Percentiles rank a stretch among this genome's conserved stretches.
Evolutionary conservation across 2,797 vertebrate genomes (phyloP).

Genomic region (Gallinago solitaria): DNA sequence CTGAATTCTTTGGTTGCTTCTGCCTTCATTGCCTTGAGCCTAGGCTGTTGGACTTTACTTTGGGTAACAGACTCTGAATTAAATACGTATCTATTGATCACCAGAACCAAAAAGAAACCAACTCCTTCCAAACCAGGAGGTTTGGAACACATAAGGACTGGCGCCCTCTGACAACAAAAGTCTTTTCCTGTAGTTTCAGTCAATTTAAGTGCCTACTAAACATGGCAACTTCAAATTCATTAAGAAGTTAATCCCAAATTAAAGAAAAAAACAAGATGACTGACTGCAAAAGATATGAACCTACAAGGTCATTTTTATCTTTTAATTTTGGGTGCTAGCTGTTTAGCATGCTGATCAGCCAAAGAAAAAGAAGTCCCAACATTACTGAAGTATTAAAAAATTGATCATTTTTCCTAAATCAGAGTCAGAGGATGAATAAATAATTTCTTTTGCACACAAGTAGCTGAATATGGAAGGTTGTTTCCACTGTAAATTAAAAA

Average conservation of each 20-base stretch:
- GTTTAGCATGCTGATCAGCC: background rate
- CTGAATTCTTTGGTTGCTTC: background rate
- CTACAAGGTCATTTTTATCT: background rate
- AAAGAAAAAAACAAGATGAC: background rate
- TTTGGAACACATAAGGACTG: background rate
- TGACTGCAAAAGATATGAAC: background rate
- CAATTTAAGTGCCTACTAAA: background rate
- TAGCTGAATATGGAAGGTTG: background rate
- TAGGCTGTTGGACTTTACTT: background rate
- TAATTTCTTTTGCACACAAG: background rate
- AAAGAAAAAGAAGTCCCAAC: background rate
- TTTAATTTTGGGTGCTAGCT: background rate
- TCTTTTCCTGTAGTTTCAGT: background rate
- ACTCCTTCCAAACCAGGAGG: background rate
- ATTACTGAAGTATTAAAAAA: background rate
- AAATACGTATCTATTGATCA: background rate
- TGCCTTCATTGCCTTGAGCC: background rate
- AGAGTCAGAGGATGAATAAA: conserved; percentile 21
- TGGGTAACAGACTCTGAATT: background rate
- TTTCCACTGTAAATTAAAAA: conserved; percentile 39
- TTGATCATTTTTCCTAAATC: background rate
- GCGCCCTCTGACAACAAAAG: background rate
- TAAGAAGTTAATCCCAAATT: background rate
- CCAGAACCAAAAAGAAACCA: background rate
- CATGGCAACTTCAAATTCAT: background rate